Conservation (phyloP, 1,140 invertebrate species). For the Rhopalosiphum maidis region DNA sequence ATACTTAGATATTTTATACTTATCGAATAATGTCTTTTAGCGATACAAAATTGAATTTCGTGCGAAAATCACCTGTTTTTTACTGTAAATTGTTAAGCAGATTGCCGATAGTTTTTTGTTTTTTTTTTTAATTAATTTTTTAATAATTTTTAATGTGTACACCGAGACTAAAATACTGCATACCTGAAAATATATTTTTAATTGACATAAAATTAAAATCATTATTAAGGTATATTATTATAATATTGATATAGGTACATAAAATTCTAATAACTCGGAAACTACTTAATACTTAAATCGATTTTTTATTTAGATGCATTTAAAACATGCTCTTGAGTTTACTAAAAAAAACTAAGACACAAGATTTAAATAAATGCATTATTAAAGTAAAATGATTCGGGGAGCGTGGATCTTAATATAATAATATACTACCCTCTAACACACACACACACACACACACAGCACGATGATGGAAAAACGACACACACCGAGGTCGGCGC, state of each 20-base stretch:
- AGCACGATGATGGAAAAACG: background rate
- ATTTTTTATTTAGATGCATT: background rate
- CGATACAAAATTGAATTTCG: background rate
- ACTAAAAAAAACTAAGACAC: no score
- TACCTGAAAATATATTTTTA: no score
- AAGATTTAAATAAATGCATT: background rate
- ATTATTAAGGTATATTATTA: no score
- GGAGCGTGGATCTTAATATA: background rate
- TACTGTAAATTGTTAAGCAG: background rate
- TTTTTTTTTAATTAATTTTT: no score
- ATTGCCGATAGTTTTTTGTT: background rate
- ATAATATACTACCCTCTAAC: no score
- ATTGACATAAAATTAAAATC: no score
- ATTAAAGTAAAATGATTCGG: background rate
- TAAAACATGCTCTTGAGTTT: background rate
- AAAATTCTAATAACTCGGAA: no score
- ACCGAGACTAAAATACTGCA: no score
- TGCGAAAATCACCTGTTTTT: background rate
- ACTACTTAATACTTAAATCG: no score
- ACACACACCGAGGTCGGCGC: background rate
- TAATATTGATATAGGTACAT: no score
- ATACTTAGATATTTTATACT: background rate
- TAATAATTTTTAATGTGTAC: no score
- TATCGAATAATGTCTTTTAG: background rate
- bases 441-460: no score